phyloP scores from a whole-genome alignment of 2,113 vertebrate genomes.

The Cricetomys ansorgei region DNA sequence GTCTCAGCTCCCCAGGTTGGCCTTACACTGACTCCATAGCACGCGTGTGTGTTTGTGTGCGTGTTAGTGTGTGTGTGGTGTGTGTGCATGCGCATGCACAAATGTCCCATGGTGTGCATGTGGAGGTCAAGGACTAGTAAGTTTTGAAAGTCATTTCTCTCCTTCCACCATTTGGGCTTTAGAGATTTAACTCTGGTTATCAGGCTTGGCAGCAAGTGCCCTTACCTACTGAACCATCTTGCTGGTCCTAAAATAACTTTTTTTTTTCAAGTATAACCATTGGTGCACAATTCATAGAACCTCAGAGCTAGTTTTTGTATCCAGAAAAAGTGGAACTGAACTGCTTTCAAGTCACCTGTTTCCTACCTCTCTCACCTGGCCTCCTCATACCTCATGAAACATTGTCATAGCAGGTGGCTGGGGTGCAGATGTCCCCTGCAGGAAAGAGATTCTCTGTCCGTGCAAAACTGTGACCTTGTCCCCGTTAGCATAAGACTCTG shows the following conservation, averaged over 20 bases:
- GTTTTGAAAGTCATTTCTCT: neutral
- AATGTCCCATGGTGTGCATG: neutral
- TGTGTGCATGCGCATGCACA: fast-evolving
- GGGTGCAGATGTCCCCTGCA: neutral
- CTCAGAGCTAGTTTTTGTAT: neutral
- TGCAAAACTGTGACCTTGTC: constrained; percentile 57
- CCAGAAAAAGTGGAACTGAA: neutral
- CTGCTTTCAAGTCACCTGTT: neutral
- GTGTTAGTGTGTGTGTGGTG: neutral
- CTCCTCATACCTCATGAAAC: neutral
- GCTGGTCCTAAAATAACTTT: neutral
- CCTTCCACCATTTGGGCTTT: neutral
- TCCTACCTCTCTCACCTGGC: neutral
- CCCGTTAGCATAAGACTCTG: constrained; percentile 20
- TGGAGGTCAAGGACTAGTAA: neutral
- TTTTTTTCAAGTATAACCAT: neutral
- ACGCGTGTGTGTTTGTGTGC: neutral
- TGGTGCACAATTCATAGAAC: neutral
- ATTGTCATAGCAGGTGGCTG: neutral
- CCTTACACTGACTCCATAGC: neutral
- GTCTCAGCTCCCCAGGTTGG: neutral
- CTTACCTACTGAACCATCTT: neutral
- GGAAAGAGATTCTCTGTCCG: neutral
- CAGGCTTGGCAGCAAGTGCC: neutral
- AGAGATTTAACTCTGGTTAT: neutral